Conservation (phyloP, 2,888 invertebrate species). For the Ornithoptera alexandrae region DNA sequence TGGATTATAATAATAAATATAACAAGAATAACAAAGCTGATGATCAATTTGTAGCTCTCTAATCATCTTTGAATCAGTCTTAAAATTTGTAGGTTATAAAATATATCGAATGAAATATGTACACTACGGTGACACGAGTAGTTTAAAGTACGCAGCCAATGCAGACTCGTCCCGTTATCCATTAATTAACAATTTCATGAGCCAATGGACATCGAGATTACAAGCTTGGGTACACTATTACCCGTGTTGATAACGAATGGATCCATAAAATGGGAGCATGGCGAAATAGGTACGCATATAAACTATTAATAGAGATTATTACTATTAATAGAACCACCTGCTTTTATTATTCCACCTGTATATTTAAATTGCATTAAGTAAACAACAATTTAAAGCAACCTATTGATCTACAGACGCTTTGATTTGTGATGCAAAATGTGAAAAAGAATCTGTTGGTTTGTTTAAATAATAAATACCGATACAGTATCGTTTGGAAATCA, state of each 20-base stretch:
- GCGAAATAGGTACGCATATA: conserved; percentile 21
- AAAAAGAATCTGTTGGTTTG: neutral
- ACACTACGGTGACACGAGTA: neutral
- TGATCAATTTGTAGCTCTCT: too few relatives aligned
- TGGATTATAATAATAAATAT: too few relatives aligned
- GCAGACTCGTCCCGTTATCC: conserved; percentile 36
- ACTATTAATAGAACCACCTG: conserved; percentile 12
- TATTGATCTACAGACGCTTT: neutral
- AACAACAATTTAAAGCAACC: neutral
- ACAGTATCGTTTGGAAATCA: conserved; percentile 10
- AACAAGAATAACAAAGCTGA: too few relatives aligned
- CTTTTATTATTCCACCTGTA: neutral
- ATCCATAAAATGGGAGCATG: conserved; percentile 36
- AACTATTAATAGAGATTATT: conserved; percentile 10
- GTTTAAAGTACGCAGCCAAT: conserved; percentile 4
- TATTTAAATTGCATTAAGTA: neutral
- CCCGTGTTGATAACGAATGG: conserved; percentile 44
- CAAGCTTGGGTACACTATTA: conserved; percentile 43
- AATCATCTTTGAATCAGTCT: too few relatives aligned
- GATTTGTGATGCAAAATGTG: neutral
- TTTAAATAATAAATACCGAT: conserved; percentile 18
- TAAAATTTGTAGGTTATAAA: too few relatives aligned
- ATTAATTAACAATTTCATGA: conserved; percentile 62
- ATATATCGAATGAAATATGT: neutral
- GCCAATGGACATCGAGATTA: conserved; percentile 43